A percentile compares a stretch with the other conserved stretches of the same genome.
Evolutionary conservation across 2,797 vertebrate genomes (phyloP).

Genomic region (Iguana delicatissima): DNA sequence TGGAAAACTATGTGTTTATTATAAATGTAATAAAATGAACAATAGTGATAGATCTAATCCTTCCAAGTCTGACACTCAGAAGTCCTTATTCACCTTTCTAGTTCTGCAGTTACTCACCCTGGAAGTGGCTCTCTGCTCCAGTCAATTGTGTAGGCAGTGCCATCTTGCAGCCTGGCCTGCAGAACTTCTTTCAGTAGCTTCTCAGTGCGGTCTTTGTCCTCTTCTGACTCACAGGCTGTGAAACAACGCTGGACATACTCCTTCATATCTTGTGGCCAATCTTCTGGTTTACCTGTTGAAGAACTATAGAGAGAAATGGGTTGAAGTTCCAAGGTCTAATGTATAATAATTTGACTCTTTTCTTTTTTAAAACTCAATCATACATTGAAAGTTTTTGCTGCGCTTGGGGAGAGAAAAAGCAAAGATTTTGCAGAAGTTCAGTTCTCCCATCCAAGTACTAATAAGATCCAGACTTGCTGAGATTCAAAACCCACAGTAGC

Average conservation of each 20-base stretch:
- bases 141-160: slow-evolving; percentile 93
- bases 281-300: slow-evolving; percentile 84
- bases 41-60: background rate
- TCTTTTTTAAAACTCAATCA: background rate
- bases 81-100: background rate
- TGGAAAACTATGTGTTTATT: background rate
- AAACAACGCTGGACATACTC: slow-evolving; percentile 96
- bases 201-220: slow-evolving; percentile 94
- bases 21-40: background rate
- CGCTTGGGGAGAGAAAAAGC: background rate
- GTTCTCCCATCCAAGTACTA: background rate
- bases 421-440: background rate
- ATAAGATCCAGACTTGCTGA: background rate
- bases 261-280: slow-evolving; percentile 96
- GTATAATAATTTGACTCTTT: too few relatives aligned
- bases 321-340: background rate
- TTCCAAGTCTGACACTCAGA: background rate
- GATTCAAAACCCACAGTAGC: background rate
- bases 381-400: background rate
- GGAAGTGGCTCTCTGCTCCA: slow-evolving; percentile 92
- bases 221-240: slow-evolving; percentile 91
- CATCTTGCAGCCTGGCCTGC: slow-evolving; percentile 92
- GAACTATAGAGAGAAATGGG: slow-evolving; percentile 33
- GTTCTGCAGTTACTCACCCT: slow-evolving; percentile 81
- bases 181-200: slow-evolving; percentile 93